Evolutionary conservation across 2,888 invertebrate genomes (phyloP), one percentile per base, ranked within the genome.

Genomic region (Galerucella pusilla): DNA sequence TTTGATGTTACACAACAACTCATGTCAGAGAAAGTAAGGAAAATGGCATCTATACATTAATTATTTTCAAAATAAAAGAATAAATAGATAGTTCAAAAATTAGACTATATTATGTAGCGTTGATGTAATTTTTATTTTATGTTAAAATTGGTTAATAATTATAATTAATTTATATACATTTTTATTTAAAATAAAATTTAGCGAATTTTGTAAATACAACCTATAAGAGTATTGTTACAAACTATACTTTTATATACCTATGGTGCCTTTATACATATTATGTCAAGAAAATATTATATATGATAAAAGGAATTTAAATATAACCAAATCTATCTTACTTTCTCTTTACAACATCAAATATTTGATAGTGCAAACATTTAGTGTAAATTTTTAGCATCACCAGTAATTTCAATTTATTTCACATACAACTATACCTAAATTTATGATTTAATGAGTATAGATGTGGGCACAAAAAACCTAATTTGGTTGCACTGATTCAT

Each of bases 1-100:
- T 81, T 80, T 79, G 77, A 78, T 81, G 79, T 80, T 81, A 75
- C 76, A 81, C 75, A 79, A 81, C 77, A 79, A 81, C 77, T 79
- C 49, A 74, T 46, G 66, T 64, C 25, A 75, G 75, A 76, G 78
- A 79, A 78, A 77, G 75, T 73, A 75, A 76, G 74, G 60, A 57
- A 46, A 61, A 35, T 61, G 9, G 12, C 20, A 35, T 61, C 2
- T 20, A 14, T 16, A 54, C n/a, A 54, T 16, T n/a, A 54, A 54
- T 54, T 54, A 54, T 49, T 49, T 46, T 35, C 11, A 46, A 46
- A 46, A 49, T 1, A 49, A 49, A 54, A 14, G n/a, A 14, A 54
- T 7, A 16, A 52, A n/a, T 42, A 42, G 7, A 9, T 42, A 42
- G 7, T 42, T 7, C 35, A 42, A 42, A 42, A 42, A 7, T 9